These are phyloP conservation scores for Schrankia costaestrigalis DNA, from an alignment of 2,888 invertebrate species.

Conservation along the genomic window DNA sequence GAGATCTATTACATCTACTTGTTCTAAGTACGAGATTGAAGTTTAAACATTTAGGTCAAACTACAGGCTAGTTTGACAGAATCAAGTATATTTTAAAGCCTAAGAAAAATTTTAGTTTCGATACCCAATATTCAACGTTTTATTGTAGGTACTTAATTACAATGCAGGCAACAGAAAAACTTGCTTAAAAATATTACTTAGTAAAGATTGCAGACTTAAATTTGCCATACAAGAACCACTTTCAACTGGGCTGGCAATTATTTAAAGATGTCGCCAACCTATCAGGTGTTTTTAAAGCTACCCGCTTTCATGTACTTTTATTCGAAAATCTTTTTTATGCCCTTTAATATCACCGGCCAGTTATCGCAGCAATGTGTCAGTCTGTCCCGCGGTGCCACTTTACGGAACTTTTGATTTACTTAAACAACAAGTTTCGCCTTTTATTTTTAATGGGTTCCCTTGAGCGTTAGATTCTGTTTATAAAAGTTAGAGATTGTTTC, in stretches of 20 bases:
- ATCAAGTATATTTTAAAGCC: no score
- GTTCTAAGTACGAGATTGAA: no score
- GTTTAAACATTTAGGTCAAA: no score
- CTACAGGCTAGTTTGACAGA: no score
- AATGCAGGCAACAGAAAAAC: no score
- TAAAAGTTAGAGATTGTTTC: slow-evolving; percentile 3
- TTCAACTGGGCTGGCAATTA: slow-evolving; percentile 42
- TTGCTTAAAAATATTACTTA: no score
- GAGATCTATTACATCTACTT: no score
- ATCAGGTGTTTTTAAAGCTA: slow-evolving; percentile 53
- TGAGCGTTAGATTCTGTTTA: slow-evolving; percentile 16
- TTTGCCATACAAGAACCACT: slow-evolving; percentile 14
- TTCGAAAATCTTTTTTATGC: slow-evolving; percentile 32
- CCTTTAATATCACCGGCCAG: slow-evolving; percentile 39
- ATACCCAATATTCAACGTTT: no score
- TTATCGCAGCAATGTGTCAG: slow-evolving; percentile 59
- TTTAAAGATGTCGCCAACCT: slow-evolving; percentile 53
- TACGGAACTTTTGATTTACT: slow-evolving; percentile 60
- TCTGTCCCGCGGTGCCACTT: slow-evolving; percentile 54
- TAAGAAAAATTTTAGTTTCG: no score
- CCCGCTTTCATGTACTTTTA: slow-evolving; percentile 45
- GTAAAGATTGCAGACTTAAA: slow-evolving; percentile 15
- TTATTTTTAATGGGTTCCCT: slow-evolving; percentile 34
- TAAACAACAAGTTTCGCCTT: slow-evolving; percentile 28
- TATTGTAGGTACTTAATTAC: no score